Evolutionary conservation across 30 jellyfish, hydroid and myxozoan genomes (phyloP), one percentile per base, ranked within the genome.

Genomic region (Aurelia sp.): DNA sequence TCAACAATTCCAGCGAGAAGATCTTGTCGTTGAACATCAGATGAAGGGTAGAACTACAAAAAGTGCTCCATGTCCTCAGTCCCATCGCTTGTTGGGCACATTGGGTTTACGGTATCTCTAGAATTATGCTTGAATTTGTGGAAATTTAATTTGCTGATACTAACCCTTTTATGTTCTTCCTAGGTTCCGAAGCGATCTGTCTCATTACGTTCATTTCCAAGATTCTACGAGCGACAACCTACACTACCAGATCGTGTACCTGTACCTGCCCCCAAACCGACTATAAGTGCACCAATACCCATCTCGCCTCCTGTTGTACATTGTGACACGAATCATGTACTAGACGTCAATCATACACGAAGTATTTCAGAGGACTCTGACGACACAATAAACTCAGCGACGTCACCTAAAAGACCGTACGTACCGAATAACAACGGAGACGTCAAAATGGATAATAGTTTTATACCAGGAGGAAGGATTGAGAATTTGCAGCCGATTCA

Each of bases 401-500:
- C 76, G 60, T 35, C 80, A 17, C 76, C 93, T 1, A 48, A 60
- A 2, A 64, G 52, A 81, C 82, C 88, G 1, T 52, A 68, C n/a
- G 48, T 61, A 31, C 24, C 77, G 44, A 68, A 22, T 70, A 69
- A 7, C 18, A 48, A 47, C 30, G 93, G 63, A 84, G 92, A 82
- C 72, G 52, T 81, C 68, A 84, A 84, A 18, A 84, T 84, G 93
- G 92, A 89, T 18, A 70, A 81, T 61, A 73, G 84, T 64, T 70
- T 89, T 17, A 38, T 89, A 10, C 91, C 89, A 13, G 90, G 92
- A 5, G 92, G 92, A 22, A 73, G 70, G 55, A 89, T 89, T 35
- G 97, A 89, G 55, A 72, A 76, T 50, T 67, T 89, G 67, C 92
- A 89, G 24, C 97, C 99, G 30, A 31, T 85, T 18, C 84, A 89